phyloP scores from a whole-genome alignment of 2,888 invertebrate species.

The Drosophila austrosaltans region DNA sequence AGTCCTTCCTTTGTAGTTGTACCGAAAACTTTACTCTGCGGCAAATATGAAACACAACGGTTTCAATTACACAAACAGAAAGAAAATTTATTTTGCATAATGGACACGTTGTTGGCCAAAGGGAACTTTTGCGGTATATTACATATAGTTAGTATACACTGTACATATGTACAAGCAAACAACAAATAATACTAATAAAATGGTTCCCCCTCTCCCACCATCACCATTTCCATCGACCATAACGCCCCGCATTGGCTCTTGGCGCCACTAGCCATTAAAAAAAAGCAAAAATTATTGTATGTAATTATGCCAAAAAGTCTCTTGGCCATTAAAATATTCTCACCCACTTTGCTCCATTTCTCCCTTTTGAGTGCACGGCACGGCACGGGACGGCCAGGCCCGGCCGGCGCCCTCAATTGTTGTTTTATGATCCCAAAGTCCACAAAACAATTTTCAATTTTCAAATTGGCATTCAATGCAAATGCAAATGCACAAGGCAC shows the following conservation, averaged over 20 bases:
- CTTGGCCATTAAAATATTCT: conserved; percentile 2
- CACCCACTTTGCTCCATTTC: conserved; percentile 20
- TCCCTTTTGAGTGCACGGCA: background rate
- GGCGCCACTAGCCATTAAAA: conserved; percentile 67
- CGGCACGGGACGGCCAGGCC: too few relatives aligned
- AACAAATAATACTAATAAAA: conserved; percentile 11
- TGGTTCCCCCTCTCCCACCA: background rate
- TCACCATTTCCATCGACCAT: conserved; percentile 49
- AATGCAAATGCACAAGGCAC: conserved; percentile 36
- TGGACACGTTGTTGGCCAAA: conserved; percentile 1
- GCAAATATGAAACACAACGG: conserved; percentile 35
- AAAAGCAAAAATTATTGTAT: conserved; percentile 50
- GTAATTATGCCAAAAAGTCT: conserved; percentile 15
- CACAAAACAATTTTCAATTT: conserved; percentile 41
- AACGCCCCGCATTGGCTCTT: conserved; percentile 26
- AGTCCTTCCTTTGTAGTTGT: conserved; percentile 65
- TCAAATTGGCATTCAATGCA: conserved; percentile 64
- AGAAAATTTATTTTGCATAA: conserved; percentile 43
- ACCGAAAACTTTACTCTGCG: conserved; percentile 56
- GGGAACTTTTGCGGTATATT: background rate
- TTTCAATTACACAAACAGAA: conserved; percentile 68
- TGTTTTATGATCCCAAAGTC: conserved; percentile 67
- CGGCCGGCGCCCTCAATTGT: background rate
- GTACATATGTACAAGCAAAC: background rate
- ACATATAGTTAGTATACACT: background rate